A percentile compares a stretch with the other conserved stretches of the same genome.
These are phyloP conservation scores for Maccullochella peelii DNA, from an alignment of 2,113 vertebrate species.

Conservation along the genomic window DNA sequence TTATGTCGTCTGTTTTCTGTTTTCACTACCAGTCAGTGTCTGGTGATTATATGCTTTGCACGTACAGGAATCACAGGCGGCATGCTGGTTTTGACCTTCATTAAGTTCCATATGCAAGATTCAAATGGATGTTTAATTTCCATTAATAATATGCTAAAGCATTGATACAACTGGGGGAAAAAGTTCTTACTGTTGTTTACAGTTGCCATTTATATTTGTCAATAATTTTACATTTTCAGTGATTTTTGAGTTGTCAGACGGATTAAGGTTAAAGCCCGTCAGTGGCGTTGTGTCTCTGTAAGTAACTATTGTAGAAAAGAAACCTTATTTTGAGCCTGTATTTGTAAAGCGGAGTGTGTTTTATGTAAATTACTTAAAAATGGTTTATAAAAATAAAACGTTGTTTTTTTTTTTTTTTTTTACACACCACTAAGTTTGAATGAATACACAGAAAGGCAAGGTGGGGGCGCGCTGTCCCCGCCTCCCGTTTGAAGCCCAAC, in stretches of 20 bases:
- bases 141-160: neutral
- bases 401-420: neutral
- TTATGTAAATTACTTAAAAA: constrained; percentile 28
- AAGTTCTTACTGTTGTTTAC: constrained; percentile 11
- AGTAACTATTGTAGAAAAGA: neutral
- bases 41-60: neutral
- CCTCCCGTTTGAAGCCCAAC: constrained; percentile 53
- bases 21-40: neutral
- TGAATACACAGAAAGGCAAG: accelerated
- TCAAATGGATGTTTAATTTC: constrained; percentile 23
- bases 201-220: constrained; percentile 6
- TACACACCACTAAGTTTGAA: neutral
- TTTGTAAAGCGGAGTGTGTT: constrained; percentile 11
- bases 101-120: constrained; percentile 6
- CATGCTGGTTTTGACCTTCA: neutral
- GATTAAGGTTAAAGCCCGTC: neutral
- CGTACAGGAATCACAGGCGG: neutral
- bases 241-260: neutral
- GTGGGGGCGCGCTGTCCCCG: constrained; percentile 38
- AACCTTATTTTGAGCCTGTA: constrained; percentile 27
- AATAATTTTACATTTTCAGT: constrained; percentile 20
- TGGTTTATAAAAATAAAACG: constrained; percentile 50
- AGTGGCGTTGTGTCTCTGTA: neutral
- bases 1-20: neutral
- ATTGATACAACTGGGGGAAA: neutral